Percentiles rank a stretch among this genome's conserved stretches.
phyloP scores from a whole-genome alignment of 2,113 vertebrate species.

The Riparia riparia region DNA sequence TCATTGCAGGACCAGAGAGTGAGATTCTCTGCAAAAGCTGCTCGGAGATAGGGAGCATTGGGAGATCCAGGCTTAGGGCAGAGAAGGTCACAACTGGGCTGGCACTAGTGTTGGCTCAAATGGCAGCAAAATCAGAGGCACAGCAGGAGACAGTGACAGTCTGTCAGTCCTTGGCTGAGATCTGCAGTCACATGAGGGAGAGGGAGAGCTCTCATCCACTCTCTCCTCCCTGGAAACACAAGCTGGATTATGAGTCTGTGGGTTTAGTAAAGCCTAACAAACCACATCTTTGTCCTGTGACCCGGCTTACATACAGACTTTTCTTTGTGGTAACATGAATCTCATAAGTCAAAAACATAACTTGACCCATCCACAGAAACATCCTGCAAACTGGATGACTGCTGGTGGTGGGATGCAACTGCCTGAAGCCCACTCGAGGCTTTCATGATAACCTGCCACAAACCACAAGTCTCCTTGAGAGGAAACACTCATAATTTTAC shows the following conservation, averaged over 20 bases:
- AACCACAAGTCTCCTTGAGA: background rate
- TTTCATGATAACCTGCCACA: background rate
- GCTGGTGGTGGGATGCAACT: background rate
- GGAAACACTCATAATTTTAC: background rate
- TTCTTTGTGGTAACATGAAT: background rate
- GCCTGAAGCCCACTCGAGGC: background rate
- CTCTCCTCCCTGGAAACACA: background rate
- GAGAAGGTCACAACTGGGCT: background rate
- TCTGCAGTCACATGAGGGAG: background rate
- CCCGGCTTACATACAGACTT: background rate
- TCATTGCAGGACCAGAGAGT: constrained; percentile 45
- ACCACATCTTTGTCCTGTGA: background rate
- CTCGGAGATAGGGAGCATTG: background rate
- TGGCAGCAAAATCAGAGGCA: background rate
- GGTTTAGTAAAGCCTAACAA: background rate
- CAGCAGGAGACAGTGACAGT: background rate
- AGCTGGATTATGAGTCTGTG: background rate
- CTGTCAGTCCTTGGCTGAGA: background rate
- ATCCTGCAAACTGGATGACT: background rate
- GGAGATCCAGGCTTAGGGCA: background rate
- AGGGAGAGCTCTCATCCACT: background rate
- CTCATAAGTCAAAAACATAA: rapidly evolving
- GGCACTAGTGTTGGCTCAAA: background rate
- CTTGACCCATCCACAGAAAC: background rate
- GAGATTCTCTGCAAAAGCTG: background rate